Conservation (phyloP, 2,797 vertebrate species). For the Hephaestus fuliginosus region DNA sequence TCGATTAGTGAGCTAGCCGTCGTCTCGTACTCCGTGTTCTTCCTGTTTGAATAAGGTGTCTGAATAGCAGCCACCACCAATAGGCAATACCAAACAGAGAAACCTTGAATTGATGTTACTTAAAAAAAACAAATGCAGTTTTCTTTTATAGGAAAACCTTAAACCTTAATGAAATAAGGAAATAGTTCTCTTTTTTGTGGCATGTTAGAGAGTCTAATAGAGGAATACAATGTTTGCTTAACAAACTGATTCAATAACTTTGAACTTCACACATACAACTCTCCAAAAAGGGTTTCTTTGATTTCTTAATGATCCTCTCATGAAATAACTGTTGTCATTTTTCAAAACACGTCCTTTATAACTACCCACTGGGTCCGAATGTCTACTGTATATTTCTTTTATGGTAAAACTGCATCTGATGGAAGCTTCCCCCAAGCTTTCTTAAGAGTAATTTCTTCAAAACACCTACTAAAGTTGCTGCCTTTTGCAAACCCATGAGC, state of each 20-base stretch:
- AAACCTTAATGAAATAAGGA: background rate
- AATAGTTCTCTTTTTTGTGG: background rate
- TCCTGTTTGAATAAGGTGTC: background rate
- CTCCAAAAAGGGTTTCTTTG: conserved; percentile 4
- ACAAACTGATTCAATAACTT: conserved; percentile 9
- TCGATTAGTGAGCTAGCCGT: background rate
- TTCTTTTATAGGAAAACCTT: background rate
- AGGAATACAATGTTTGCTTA: background rate
- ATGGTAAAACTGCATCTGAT: background rate
- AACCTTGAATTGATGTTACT: background rate
- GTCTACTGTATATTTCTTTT: background rate
- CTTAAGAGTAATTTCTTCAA: background rate
- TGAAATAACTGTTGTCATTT: conserved; percentile 1
- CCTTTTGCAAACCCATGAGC: background rate
- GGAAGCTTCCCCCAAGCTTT: background rate
- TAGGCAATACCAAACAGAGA: background rate
- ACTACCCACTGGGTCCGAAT: background rate
- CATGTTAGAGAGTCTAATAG: background rate
- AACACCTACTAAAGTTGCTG: background rate
- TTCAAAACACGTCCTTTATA: conserved; percentile 18
- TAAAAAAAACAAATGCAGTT: background rate
- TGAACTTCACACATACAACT: background rate
- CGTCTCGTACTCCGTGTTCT: background rate
- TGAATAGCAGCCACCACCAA: too few relatives aligned
- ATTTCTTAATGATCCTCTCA: conserved; percentile 18